Conservation (phyloP, 2,113 vertebrate species). For the Cisticola juncidis region DNA sequence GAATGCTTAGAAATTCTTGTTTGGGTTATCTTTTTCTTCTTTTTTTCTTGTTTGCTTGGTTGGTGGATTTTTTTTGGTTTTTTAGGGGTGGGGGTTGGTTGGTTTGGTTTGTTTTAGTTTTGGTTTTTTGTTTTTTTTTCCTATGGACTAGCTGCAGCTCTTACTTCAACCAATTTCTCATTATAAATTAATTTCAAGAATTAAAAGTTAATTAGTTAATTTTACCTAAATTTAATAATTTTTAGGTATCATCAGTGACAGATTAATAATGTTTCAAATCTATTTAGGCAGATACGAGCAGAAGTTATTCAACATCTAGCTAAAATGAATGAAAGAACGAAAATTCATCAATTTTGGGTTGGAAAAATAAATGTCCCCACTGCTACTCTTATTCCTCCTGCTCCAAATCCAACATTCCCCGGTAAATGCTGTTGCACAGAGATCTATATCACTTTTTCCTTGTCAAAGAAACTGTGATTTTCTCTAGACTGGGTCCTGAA, state of each 20-base stretch:
- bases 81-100: fast-evolving
- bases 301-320: background rate
- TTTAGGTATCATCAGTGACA: background rate
- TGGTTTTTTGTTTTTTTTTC: background rate
- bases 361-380: background rate
- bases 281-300: background rate
- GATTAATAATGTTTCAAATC: background rate
- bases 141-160: background rate
- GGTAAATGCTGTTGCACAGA: background rate
- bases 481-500: background rate
- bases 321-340: background rate
- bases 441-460: background rate
- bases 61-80: background rate
- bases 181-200: background rate
- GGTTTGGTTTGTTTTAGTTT: background rate
- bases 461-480: background rate
- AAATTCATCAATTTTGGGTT: background rate
- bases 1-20: background rate
- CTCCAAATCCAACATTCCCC: background rate
- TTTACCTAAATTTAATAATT: background rate
- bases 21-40: fast-evolving
- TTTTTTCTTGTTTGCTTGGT: background rate
- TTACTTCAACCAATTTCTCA: background rate
- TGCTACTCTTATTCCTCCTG: background rate
- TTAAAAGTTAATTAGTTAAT: background rate